Evolutionary conservation across 2,888 invertebrate species (phyloP), one percentile per base, ranked within the genome.

Genomic region (Apodemia zela): DNA sequence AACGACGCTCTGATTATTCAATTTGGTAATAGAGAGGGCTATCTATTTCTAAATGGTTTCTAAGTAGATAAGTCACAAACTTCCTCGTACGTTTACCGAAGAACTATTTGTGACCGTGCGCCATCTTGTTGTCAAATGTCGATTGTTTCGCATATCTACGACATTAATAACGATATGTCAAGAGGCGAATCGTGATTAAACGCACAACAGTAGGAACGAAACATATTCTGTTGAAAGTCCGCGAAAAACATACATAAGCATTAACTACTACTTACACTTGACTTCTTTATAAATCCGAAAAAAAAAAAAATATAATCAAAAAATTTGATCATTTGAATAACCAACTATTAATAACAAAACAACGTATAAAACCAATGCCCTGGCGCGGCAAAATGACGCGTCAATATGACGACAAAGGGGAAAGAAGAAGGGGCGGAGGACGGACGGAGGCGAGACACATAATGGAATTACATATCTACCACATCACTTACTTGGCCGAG

Each of bases 391-490:
- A 82, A 87, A 81, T 86, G 85, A 87, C 84, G 86, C 84, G 82
- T 79, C 79, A 79, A 79, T 78, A 82, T 79, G 85, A 80, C 81
- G 81, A 83, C 71, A 70, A 72, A 78, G 79, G 85, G 85, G 84
- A 60, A 58, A 64, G 60, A 65, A 68, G 69, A 68, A 67, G 69
- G 77, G 77, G 74, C 75, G 79, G 81, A 78, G 80, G 79, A 77
- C 80, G 85, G 86, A 84, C 84, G 80, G 81, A 85, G 85, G 78
- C 85, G 87, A 88, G 85, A 85, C 83, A 86, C 85, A 88, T 87
- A 89, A 89, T 87, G 83, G 84, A 86, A 87, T 87, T 85, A 89
- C 84, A 86, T 87, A 88, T 85, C 81, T 84, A 85, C 81, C 78
- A 82, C 84, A 87, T 76, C 76, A 80, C 77, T 83, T 80, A 84